Percentiles rank a stretch among this genome's conserved stretches.
Evolutionary conservation across 1,140 invertebrate genomes (phyloP).

Genomic region (Holotrichia oblita): DNA sequence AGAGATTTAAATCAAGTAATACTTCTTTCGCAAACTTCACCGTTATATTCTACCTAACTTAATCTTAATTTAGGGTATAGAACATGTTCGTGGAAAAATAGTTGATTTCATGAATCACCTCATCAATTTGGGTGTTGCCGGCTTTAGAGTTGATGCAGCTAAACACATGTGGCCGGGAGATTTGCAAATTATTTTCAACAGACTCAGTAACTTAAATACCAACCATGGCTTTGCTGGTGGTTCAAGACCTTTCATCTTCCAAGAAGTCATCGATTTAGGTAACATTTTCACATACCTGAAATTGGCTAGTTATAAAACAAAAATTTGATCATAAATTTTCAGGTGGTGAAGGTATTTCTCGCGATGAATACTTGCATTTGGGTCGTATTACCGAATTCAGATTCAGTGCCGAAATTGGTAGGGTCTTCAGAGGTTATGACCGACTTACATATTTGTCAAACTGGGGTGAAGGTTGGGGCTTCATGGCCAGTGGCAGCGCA

Average conservation of each 20-base stretch:
- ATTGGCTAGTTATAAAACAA: background rate
- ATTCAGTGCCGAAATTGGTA: conserved; percentile 67
- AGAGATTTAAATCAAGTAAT: conserved; percentile 75
- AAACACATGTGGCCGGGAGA: conserved; percentile 88
- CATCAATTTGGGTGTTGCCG: conserved; percentile 82
- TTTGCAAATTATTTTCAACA: conserved; percentile 69
- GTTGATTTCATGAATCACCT: conserved; percentile 75
- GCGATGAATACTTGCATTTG: conserved; percentile 70
- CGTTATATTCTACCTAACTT: background rate
- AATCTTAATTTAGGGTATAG: conserved; percentile 45
- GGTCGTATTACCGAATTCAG: conserved; percentile 81
- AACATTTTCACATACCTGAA: background rate
- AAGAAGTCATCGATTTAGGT: conserved; percentile 82
- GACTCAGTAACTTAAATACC: conserved; percentile 70
- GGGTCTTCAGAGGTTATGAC: conserved; percentile 65
- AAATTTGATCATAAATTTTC: background rate
- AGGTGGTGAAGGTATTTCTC: conserved; percentile 71
- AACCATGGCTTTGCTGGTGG: conserved; percentile 68
- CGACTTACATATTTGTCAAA: conserved; percentile 55
- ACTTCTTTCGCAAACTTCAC: background rate
- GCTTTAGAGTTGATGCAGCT: conserved; percentile 75
- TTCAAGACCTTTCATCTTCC: conserved; percentile 74
- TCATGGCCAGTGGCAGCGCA: conserved; percentile 64
- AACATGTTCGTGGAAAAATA: conserved; percentile 75
- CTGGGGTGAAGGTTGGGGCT: conserved; percentile 64